Evolutionary conservation across 2,888 invertebrate genomes (phyloP).

Genomic region (Ochropleura plecta): DNA sequence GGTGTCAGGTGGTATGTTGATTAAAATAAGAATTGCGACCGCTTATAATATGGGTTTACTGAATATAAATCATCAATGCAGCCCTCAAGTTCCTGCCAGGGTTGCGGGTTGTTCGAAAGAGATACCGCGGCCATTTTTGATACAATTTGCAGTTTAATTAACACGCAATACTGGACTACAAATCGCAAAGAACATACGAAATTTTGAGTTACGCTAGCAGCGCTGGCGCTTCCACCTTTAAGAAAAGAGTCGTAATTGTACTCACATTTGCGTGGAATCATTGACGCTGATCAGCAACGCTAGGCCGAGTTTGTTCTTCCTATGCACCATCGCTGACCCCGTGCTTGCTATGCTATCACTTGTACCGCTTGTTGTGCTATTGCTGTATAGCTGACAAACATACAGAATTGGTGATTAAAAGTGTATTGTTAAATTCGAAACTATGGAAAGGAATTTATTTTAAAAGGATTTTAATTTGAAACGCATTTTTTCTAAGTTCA

Average conservation of each 20-base stretch:
- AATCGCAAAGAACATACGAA: no score
- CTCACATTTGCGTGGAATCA: conserved; percentile 85
- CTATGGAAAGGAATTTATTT: background rate
- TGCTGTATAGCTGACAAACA: conserved; percentile 79
- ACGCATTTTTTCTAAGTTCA: background rate
- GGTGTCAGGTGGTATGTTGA: no score
- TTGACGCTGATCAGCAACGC: conserved; percentile 84
- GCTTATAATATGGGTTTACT: no score
- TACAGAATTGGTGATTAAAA: background rate
- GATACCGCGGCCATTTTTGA: no score
- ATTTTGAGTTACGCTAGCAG: no score
- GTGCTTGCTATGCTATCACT: conserved; percentile 81
- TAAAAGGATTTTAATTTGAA: no score
- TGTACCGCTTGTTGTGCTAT: conserved; percentile 83
- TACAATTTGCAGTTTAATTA: no score
- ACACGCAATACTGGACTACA: no score
- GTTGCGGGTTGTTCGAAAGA: no score
- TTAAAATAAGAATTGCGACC: no score
- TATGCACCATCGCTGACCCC: conserved; percentile 70
- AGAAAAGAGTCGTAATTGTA: conserved; percentile 34
- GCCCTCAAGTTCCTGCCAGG: no score
- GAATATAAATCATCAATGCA: no score
- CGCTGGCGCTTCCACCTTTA: background rate
- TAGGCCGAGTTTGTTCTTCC: conserved; percentile 83
- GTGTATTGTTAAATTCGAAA: background rate